Conservation (phyloP, 2,888 invertebrate genomes). For the Drosophila emarginata region DNA sequence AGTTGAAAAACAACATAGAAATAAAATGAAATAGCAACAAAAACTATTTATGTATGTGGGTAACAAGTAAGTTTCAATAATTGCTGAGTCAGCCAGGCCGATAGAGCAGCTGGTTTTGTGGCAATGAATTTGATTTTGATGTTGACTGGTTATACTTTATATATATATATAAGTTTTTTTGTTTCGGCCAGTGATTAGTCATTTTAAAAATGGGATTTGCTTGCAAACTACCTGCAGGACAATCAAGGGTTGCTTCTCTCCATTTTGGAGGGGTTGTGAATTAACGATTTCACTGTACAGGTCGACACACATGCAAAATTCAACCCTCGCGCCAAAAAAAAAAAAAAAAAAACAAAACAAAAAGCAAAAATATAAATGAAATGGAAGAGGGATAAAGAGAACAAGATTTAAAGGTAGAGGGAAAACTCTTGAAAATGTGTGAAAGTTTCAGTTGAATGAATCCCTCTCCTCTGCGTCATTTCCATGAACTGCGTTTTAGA, state of each 20-base stretch:
- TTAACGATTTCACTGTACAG: conserved; percentile 39
- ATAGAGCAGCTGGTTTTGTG: conserved; percentile 34
- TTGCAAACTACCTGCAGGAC: conserved; percentile 49
- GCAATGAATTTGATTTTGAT: background rate
- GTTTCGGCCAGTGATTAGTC: conserved; percentile 41
- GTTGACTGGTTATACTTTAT: background rate
- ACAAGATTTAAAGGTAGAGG: too few relatives aligned
- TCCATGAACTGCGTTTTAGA: conserved; percentile 50
- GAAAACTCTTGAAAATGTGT: conserved; percentile 48
- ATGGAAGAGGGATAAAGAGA: conserved; percentile 12
- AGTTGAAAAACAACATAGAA: conserved; percentile 46
- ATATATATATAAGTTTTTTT: background rate
- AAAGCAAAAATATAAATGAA: conserved; percentile 15
- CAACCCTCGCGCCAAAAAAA: conserved; percentile 76
- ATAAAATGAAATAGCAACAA: conserved; percentile 1
- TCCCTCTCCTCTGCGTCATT: conserved; percentile 49
- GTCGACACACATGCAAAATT: conserved; percentile 49
- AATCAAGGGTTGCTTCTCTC: conserved; percentile 43
- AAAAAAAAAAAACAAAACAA: background rate
- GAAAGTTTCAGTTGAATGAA: conserved; percentile 36
- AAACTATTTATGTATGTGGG: conserved; percentile 13
- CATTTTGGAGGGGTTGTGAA: conserved; percentile 35
- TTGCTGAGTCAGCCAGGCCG: conserved; percentile 43
- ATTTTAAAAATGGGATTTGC: conserved; percentile 33
- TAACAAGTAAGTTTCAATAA: conserved; percentile 26